phyloP scores from a whole-genome alignment of 2,888 invertebrate species.

The Orchestes rusci region DNA sequence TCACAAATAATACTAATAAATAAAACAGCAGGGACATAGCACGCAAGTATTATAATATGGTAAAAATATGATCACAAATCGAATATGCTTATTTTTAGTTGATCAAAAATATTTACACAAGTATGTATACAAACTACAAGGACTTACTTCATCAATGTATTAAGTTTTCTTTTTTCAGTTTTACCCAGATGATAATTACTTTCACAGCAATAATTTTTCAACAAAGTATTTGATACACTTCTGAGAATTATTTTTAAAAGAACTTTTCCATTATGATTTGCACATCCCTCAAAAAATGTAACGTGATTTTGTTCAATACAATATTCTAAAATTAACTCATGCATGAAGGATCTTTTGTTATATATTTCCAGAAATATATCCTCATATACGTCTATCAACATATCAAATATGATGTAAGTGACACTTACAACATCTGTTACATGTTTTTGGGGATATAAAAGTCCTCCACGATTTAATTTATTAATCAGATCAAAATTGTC shows the following conservation, averaged over 20 bases:
- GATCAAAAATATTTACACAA: too few species aligned
- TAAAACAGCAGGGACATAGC: too few species aligned
- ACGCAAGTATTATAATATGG: too few species aligned
- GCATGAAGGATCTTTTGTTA: neutral
- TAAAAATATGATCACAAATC: too few species aligned
- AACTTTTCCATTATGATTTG: neutral
- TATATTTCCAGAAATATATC: neutral
- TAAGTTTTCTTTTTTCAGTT: neutral
- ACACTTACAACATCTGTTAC: neutral
- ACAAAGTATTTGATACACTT: neutral
- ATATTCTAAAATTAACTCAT: neutral
- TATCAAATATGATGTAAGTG: neutral
- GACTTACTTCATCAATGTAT: neutral
- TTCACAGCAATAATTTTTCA: neutral
- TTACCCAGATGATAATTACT: neutral
- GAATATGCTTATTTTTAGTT: too few species aligned
- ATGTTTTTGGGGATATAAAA: neutral
- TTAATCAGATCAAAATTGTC: slow-evolving; percentile 4
- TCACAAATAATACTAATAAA: too few species aligned
- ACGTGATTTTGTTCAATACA: neutral
- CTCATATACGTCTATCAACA: neutral
- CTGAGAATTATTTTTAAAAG: neutral
- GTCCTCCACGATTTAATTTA: slow-evolving; percentile 1
- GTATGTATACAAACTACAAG: too few species aligned
- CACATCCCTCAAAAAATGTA: neutral